phyloP scores from a whole-genome alignment of 30 jellyfish, hydroid and myxozoan species.

The Nemopilema nomurai region DNA sequence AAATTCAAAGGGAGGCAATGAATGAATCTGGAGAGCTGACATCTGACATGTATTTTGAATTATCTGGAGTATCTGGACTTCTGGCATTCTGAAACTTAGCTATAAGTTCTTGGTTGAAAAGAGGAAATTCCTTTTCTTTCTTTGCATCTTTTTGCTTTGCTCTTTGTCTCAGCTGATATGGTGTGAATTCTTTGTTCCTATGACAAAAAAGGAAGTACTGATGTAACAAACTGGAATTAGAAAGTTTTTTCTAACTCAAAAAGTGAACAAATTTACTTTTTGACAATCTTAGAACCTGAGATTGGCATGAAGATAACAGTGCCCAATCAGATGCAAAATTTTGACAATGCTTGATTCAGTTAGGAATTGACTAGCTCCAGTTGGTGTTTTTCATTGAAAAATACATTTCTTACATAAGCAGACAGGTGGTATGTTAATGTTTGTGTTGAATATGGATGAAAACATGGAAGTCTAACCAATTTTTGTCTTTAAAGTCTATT shows the following conservation, averaged over 20 bases:
- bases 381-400: too few species aligned
- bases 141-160: not conserved
- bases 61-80: conserved; percentile 74
- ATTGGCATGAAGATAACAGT: too few species aligned
- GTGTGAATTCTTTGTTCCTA: conserved; percentile 31
- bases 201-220: not conserved
- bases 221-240: not conserved
- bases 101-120: conserved; percentile 71
- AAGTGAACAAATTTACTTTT: not conserved
- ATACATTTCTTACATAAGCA: too few species aligned
- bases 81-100: conserved; percentile 79
- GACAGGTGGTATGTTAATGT: too few species aligned
- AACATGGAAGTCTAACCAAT: too few species aligned
- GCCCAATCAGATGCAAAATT: too few species aligned
- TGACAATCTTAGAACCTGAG: not conserved
- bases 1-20: conserved; percentile 26
- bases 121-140: conserved; percentile 45
- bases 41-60: conserved; percentile 43
- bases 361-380: too few species aligned
- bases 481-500: too few species aligned
- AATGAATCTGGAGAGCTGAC: conserved; percentile 69
- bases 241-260: not conserved
- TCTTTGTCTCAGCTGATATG: conserved; percentile 33
- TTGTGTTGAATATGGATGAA: too few species aligned
- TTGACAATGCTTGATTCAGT: too few species aligned